Evolutionary conservation across 2,888 invertebrate species (phyloP).

Genomic region (Folsomia manolachei): DNA sequence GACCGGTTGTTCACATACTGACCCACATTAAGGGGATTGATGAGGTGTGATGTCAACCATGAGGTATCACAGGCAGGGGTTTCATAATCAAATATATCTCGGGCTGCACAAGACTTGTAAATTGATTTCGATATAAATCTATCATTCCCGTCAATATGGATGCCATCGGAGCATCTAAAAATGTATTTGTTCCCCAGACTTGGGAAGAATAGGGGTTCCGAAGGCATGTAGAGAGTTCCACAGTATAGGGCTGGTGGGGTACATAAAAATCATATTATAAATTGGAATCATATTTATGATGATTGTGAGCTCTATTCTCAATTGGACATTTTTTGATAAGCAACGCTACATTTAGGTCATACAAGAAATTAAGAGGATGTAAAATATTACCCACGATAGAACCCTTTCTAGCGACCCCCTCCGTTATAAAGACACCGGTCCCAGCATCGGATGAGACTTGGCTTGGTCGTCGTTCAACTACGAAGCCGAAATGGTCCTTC

Average conservation of each 20-base stretch:
- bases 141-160: conserved; percentile 58
- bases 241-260: conserved; percentile 50
- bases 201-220: conserved; percentile 57
- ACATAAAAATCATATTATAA: not conserved
- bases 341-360: not conserved
- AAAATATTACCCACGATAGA: conserved; percentile 51
- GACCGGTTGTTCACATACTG: conserved; percentile 59
- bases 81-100: conserved; percentile 49
- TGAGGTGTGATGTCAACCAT: conserved; percentile 51
- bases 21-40: conserved; percentile 57
- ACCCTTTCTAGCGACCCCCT: conserved; percentile 49
- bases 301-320: not conserved
- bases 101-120: conserved; percentile 53
- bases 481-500: conserved; percentile 34
- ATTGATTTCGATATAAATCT: conserved; percentile 55
- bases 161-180: conserved; percentile 57
- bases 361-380: not conserved
- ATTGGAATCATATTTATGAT: not conserved
- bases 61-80: conserved; percentile 53
- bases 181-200: conserved; percentile 57
- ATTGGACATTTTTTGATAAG: not conserved
- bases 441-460: conserved; percentile 37
- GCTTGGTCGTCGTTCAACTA: conserved; percentile 31
- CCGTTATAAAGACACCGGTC: conserved; percentile 48
- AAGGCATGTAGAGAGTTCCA: conserved; percentile 56